Evolutionary conservation across 1,140 invertebrate species (phyloP), one percentile per base, ranked within the genome.

Genomic region (Oncopeltus fasciatus): DNA sequence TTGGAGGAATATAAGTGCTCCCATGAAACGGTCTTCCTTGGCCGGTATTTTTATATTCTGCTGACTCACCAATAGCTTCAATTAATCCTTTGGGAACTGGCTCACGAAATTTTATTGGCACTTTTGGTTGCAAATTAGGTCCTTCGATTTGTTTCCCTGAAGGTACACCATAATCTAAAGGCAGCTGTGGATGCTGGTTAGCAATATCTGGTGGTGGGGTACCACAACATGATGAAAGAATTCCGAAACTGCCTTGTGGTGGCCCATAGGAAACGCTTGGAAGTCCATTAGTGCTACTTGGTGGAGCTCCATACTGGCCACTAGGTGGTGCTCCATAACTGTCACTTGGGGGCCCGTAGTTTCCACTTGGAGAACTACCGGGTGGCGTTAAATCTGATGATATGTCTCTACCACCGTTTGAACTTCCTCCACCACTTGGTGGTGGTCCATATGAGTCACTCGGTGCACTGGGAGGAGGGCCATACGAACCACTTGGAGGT

Each of bases 101-200:
- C 28, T 86, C 83, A 58, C 83, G 77, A 68, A 86, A 87, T 67
- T 82, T 79, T 8, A 85, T 76, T 0, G 81, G 82, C 29, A 76
- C 72, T 70, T 75, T 78, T 1, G 83, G 81, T 44, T 74, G 72
- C 12, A 68, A 27, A 53, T 69, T 66, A 12, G 68, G 69, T 24
- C 69, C 68, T 67, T 68, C 67, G n/a, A 70, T 65, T 64, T 66
- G 67, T 64, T 67, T 67, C 26, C 69, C 69, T 21, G 69, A 70
- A 43, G 68, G 67, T 38, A 66, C 64, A n/a, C 69, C 69, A 56
- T 67, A 65, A 11, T 64, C 64, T 12, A 66, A 59, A 11, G 67
- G 66, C 16, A 67, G 65, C 4, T 62, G 21, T 12, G 29, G 26
- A 14, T 53, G 20, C 3, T 44, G 53, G 57, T 20, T 46, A 11